Evolutionary conservation across 2,113 vertebrate species (phyloP).

Genomic region (Brachyhypopomus occidentalis): DNA sequence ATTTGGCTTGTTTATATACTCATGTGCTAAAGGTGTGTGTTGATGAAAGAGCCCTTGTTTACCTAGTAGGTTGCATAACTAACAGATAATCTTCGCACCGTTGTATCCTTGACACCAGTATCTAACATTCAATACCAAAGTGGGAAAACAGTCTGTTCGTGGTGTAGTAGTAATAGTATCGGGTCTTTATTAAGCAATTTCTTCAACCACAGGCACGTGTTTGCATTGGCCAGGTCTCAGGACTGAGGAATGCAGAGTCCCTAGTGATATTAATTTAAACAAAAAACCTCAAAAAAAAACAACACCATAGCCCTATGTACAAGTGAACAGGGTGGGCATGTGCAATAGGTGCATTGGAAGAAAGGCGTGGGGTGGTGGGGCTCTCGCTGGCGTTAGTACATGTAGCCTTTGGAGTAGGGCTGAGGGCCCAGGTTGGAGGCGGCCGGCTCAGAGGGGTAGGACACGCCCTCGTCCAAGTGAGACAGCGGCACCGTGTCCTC

Average conservation of each 20-base stretch:
- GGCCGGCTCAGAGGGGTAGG: conserved; percentile 78
- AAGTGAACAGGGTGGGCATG: conserved; percentile 67
- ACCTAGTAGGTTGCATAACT: conserved; percentile 39
- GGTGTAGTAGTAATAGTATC: conserved; percentile 68
- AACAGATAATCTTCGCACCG: conserved; percentile 21
- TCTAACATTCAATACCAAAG: conserved; percentile 21
- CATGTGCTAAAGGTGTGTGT: conserved; percentile 19
- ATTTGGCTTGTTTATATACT: conserved; percentile 44
- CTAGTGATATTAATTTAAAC: conserved; percentile 80
- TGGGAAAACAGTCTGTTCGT: conserved; percentile 45
- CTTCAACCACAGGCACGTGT: conserved; percentile 76
- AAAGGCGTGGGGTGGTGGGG: neutral
- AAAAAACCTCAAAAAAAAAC: conserved; percentile 53
- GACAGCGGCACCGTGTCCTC: conserved; percentile 95
- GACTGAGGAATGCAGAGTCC: conserved; percentile 74
- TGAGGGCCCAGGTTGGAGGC: conserved; percentile 79
- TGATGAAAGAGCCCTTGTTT: conserved; percentile 45
- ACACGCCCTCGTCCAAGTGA: conserved; percentile 84
- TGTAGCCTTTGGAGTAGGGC: conserved; percentile 89
- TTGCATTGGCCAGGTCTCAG: conserved; percentile 71
- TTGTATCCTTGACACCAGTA: conserved; percentile 29
- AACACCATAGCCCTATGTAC: conserved; percentile 74
- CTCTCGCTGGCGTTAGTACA: conserved; percentile 77
- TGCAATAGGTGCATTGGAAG: conserved; percentile 68
- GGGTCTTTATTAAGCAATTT: conserved; percentile 80